Evolutionary conservation across 1,140 invertebrate species (phyloP).

Genomic region (Holotrichia oblita): DNA sequence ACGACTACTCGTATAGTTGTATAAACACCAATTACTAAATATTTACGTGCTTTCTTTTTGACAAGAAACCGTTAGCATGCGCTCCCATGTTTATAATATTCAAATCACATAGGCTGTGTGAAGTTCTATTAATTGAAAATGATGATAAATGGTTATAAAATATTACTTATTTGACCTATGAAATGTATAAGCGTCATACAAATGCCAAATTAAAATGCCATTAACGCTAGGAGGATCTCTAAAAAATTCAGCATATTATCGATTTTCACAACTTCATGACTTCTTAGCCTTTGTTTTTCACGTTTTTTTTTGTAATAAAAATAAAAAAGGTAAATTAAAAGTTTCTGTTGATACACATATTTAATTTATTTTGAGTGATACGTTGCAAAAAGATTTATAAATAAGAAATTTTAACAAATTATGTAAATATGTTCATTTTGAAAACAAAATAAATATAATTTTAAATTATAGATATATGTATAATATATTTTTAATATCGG

Average conservation of each 20-base stretch:
- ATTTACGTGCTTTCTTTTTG: background rate
- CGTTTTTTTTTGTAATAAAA: background rate
- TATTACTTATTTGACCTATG: background rate
- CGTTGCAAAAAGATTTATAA: conserved; percentile 10
- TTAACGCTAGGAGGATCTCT: conserved; percentile 6
- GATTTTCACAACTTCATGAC: background rate
- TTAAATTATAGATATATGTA: conserved; percentile 49
- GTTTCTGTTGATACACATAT: background rate
- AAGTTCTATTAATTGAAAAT: background rate
- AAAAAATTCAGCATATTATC: conserved; percentile 32
- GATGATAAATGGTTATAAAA: background rate
- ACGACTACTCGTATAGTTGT: too few relatives aligned
- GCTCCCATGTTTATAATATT: background rate
- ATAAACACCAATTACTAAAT: background rate
- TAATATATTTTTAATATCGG: conserved; percentile 43
- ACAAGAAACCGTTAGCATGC: background rate
- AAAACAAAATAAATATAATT: conserved; percentile 38
- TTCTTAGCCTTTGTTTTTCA: background rate
- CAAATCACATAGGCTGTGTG: conserved; percentile 5
- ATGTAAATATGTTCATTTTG: conserved; percentile 27
- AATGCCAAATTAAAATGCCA: conserved; percentile 30
- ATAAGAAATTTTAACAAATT: background rate
- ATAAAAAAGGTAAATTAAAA: background rate
- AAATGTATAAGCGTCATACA: background rate
- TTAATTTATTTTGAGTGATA: background rate